Evolutionary conservation across 2,113 vertebrate species (phyloP).

Genomic region (Ictalurus furcatus): DNA sequence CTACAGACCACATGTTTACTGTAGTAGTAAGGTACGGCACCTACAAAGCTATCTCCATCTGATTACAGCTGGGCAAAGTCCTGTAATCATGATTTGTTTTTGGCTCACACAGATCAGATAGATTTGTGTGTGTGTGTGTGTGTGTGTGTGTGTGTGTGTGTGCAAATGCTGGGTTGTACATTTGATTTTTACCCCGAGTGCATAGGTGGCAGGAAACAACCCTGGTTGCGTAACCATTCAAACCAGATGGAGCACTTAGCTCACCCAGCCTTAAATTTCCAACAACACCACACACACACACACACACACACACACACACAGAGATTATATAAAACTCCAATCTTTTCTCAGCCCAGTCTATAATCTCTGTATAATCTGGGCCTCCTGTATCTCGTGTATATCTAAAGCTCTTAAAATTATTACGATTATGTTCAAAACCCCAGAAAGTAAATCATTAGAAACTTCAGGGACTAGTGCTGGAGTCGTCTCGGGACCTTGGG

Average conservation of each 20-base stretch:
- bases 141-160: not conserved
- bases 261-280: conserved; percentile 15
- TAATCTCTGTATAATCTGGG: conserved; percentile 39
- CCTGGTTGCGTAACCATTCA: conserved; percentile 26
- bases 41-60: not conserved
- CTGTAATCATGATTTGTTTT: not conserved
- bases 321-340: conserved; percentile 28
- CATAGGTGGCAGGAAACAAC: conserved; percentile 24
- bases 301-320: not conserved
- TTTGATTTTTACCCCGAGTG: not conserved
- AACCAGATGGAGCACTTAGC: conserved; percentile 31
- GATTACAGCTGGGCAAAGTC: conserved; percentile 17
- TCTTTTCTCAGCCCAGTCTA: not conserved
- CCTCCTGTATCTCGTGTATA: not conserved
- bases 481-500: not conserved
- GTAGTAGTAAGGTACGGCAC: not conserved
- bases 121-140: not conserved
- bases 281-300: not conserved
- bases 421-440: not conserved
- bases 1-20: not conserved
- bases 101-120: not conserved
- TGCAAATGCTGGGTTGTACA: not conserved
- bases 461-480: not conserved
- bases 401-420: conserved; percentile 13
- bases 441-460: not conserved